A percentile compares a stretch with the other conserved stretches of the same genome.
Evolutionary conservation across 2,113 vertebrate genomes (phyloP).

Genomic region (Apistogramma diplotaenia): DNA sequence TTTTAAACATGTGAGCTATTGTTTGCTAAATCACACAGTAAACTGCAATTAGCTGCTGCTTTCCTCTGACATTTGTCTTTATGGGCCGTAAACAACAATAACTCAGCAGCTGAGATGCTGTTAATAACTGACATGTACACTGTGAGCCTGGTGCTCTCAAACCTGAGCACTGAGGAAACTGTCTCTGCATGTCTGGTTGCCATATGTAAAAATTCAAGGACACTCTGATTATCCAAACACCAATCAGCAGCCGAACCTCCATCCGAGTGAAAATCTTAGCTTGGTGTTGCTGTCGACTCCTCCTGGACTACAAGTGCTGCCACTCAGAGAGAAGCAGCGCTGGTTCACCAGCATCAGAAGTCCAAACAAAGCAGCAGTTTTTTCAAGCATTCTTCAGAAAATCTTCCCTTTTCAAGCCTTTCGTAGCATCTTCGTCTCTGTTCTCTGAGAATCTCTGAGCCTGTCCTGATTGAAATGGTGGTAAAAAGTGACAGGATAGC

Average conservation of each 20-base stretch:
- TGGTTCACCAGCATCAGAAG: not conserved
- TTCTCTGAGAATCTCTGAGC: not conserved
- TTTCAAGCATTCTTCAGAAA: not conserved
- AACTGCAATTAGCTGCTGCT: not conserved
- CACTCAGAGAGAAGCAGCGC: not conserved
- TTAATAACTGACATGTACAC: not conserved
- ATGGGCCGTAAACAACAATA: not conserved
- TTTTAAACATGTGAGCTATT: not conserved
- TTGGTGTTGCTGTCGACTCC: not conserved
- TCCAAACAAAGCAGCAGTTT: not conserved
- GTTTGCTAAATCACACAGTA: not conserved
- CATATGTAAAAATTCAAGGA: not conserved
- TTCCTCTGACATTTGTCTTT: not conserved
- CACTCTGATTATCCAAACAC: not conserved
- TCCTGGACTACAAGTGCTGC: not conserved
- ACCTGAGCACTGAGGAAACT: not conserved
- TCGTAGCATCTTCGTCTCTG: not conserved
- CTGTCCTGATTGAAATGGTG: not conserved
- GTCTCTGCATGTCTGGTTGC: not conserved
- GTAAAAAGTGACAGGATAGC: not conserved
- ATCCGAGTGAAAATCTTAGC: no score
- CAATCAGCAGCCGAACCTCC: not conserved
- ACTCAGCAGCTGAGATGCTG: not conserved
- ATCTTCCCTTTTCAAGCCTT: not conserved
- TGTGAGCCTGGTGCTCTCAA: not conserved